These are phyloP conservation scores for Hoplostethus mediterraneus DNA, from an alignment of 2,797 vertebrate species.

Conservation along the genomic window DNA sequence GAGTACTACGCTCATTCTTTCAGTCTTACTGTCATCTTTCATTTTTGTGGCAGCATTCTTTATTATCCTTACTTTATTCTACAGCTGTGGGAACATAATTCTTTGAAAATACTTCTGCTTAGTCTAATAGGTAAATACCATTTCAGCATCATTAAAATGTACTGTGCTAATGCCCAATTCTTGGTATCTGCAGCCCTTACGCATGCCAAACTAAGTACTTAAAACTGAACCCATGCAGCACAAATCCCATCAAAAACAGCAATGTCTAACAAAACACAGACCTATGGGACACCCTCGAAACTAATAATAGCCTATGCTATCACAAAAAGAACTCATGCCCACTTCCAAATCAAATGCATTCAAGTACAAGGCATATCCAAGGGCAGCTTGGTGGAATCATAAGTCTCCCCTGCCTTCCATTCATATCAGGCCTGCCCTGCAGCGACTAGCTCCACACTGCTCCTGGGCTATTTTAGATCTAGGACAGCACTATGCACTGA, in stretches of 20 bases:
- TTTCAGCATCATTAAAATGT: background rate
- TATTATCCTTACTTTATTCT: too few relatives aligned
- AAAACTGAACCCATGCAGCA: background rate
- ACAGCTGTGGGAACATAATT: too few relatives aligned
- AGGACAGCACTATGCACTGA: slow-evolving; percentile 71
- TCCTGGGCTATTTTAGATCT: slow-evolving; percentile 78
- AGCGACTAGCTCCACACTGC: slow-evolving; percentile 57
- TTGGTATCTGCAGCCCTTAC: background rate
- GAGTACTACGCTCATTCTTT: background rate
- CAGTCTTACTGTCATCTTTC: too few relatives aligned
- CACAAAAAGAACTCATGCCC: background rate
- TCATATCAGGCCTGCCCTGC: slow-evolving; percentile 63
- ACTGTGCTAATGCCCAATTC: too few relatives aligned
- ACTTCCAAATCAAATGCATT: slow-evolving; percentile 15
- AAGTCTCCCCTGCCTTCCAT: slow-evolving; percentile 21
- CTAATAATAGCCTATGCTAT: background rate
- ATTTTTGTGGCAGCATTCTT: too few relatives aligned
- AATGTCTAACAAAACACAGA: slow-evolving; percentile 17
- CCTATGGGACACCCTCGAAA: background rate
- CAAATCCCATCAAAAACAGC: background rate
- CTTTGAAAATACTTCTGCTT: too few relatives aligned
- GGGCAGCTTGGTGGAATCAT: slow-evolving; percentile 50
- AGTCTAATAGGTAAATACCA: background rate
- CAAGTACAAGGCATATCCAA: slow-evolving; percentile 28
- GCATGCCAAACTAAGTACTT: background rate